Evolutionary conservation across 2,888 invertebrate species (phyloP), one percentile per base, ranked within the genome.

Genomic region (Lacanobia wlatinum): DNA sequence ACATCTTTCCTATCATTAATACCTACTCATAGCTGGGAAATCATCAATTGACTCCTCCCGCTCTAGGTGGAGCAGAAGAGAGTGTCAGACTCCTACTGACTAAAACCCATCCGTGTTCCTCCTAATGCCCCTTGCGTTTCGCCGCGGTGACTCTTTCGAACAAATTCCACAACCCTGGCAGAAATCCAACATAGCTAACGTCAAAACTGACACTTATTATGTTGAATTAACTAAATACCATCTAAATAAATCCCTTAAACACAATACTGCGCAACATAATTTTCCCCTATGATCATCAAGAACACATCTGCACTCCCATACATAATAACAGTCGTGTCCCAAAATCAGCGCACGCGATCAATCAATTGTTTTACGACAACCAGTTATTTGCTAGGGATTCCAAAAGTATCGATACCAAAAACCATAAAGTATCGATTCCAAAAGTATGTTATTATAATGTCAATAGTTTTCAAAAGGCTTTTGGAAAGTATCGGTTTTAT

Each of bases 361-460:
- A 85, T 85, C 82, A 72, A 78, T 77, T 64, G 80, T 79, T 75
- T 80, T 70, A 80, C 78, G 83, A 70, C 82, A 73, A 66, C 70
- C 76, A 74, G 60, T 56, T 50, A 55, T 79, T 82, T 59, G 73
- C 65, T 74, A 74, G 75, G 18, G 69, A 56, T 21, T 43, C 6
- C 0, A 40, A 34, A 61, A 48, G 6, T 67, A 50, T 75, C 75
- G 75, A 76, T 68, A 61, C 2, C n/a, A n/a, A n/a, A n/a, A n/a
- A n/a, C n/a, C n/a, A n/a, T n/a, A n/a, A n/a, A n/a, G n/a, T n/a
- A n/a, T n/a, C n/a, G n/a, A n/a, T n/a, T n/a, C n/a, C n/a, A n/a
- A n/a, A n/a, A n/a, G n/a, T n/a, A n/a, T n/a, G n/a, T n/a, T n/a
- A n/a, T n/a, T n/a, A 50, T 14, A 2, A 18, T 38, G 23, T 70